Evolutionary conservation across 2,113 vertebrate genomes (phyloP).

Genomic region (Oryzias javanicus): DNA sequence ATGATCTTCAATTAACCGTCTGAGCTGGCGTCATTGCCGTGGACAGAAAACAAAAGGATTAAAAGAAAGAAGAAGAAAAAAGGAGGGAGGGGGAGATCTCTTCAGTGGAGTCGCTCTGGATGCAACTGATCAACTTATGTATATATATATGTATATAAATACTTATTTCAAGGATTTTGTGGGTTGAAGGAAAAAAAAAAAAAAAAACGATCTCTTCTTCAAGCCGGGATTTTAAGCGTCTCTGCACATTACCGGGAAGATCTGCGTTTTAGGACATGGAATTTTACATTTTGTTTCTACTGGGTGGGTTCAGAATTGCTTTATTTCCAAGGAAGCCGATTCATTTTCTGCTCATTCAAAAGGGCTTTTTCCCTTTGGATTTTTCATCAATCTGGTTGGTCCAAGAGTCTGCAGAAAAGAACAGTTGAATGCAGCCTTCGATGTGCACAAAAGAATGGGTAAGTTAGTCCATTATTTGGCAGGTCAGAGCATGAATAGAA

Average conservation of each 20-base stretch:
- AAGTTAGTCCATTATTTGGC: conserved; percentile 86
- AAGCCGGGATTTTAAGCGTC: conserved; percentile 61
- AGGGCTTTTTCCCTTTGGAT: conserved; percentile 86
- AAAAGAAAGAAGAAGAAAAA: conserved; percentile 39
- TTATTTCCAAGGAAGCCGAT: conserved; percentile 76
- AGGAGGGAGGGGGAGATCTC: conserved; percentile 49
- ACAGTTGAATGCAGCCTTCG: conserved; percentile 99
- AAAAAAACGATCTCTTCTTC: conserved; percentile 27
- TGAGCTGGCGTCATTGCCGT: conserved; percentile 76
- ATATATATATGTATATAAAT: conserved; percentile 32
- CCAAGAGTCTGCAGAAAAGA: conserved; percentile 87
- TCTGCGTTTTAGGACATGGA: conserved; percentile 75
- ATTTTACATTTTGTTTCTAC: conserved; percentile 77
- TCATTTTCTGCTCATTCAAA: conserved; percentile 84
- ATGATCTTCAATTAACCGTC: conserved; percentile 84
- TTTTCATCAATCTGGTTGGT: conserved; percentile 89
- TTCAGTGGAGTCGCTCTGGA: conserved; percentile 70
- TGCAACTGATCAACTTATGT: conserved; percentile 75
- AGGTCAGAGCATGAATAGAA: conserved; percentile 75
- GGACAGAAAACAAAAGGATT: conserved; percentile 61
- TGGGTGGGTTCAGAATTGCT: conserved; percentile 74
- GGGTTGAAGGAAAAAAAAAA: conserved; percentile 37
- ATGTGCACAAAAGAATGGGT: conserved; percentile 99
- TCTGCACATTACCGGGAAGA: conserved; percentile 48
- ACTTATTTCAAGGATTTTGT: conserved; percentile 61